Percentiles rank a stretch among this genome's conserved stretches.
These are phyloP conservation scores for Nipponia nippon DNA, from an alignment of 2,113 vertebrate species.

Conservation along the genomic window DNA sequence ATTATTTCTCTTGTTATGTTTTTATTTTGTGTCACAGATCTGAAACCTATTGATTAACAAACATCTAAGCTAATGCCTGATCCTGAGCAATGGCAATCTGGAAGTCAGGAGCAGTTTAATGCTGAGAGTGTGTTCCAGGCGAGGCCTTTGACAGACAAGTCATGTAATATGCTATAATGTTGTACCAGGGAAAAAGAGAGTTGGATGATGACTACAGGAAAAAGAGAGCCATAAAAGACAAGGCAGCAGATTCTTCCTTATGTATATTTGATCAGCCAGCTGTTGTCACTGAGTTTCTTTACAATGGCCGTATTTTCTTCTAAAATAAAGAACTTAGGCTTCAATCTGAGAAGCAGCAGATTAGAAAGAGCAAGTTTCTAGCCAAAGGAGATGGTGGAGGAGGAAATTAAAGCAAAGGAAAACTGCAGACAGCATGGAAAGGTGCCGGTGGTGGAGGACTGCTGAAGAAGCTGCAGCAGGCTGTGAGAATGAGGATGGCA, in stretches of 20 bases:
- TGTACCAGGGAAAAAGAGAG: neutral
- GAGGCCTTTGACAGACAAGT: neutral
- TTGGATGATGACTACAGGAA: neutral
- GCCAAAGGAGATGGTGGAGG: neutral
- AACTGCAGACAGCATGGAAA: neutral
- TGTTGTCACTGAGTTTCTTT: neutral
- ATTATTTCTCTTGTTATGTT: neutral
- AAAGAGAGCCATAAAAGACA: neutral
- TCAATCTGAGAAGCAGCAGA: neutral
- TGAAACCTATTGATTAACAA: neutral
- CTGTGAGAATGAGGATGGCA: neutral
- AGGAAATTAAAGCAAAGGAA: neutral
- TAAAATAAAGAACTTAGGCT: neutral
- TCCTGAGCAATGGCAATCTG: neutral
- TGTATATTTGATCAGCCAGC: conserved; percentile 46
- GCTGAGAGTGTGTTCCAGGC: neutral
- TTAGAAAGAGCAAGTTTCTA: neutral
- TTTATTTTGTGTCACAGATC: neutral
- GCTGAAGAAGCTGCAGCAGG: neutral
- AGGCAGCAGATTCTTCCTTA: neutral
- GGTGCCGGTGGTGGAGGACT: neutral
- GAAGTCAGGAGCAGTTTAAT: neutral
- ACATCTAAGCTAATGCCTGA: neutral
- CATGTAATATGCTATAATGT: neutral
- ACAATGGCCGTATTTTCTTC: neutral